A percentile compares a stretch with the other conserved stretches of the same genome.
Conservation (phyloP, 2,797 vertebrate genomes). For the Merluccius polli region DNA sequence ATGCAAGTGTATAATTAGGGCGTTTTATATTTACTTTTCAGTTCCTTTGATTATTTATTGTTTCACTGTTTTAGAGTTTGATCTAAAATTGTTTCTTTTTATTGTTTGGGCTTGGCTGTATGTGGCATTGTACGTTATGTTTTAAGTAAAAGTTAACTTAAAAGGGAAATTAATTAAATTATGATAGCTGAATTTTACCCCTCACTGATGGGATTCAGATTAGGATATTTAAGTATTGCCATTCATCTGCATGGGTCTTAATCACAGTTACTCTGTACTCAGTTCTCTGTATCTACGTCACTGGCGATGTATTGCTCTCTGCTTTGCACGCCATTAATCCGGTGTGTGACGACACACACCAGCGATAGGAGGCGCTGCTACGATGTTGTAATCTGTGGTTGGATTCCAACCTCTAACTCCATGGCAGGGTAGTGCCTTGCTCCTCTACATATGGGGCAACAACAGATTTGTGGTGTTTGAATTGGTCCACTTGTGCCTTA, state of each 20-base stretch:
- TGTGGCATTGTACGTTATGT: neutral
- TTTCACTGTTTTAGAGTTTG: neutral
- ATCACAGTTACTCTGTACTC: neutral
- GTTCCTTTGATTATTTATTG: constrained; percentile 1
- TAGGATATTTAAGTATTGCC: neutral
- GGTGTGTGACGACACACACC: neutral
- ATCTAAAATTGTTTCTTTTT: neutral
- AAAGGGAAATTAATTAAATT: neutral
- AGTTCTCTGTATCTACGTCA: neutral
- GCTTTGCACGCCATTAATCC: neutral
- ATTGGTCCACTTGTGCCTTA: neutral
- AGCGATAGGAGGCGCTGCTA: neutral
- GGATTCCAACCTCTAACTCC: neutral
- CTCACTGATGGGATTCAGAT: neutral
- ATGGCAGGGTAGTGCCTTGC: neutral
- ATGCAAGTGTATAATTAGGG: neutral
- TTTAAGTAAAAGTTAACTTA: neutral
- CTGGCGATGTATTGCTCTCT: neutral
- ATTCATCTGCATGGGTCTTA: neutral
- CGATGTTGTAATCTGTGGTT: neutral
- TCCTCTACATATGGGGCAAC: neutral
- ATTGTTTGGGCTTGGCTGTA: neutral
- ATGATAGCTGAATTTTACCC: too few species aligned
- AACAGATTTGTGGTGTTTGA: neutral
- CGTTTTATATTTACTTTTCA: neutral